Evolutionary conservation across 2,888 invertebrate genomes (phyloP).

Genomic region (Sminthurinus aureus): DNA sequence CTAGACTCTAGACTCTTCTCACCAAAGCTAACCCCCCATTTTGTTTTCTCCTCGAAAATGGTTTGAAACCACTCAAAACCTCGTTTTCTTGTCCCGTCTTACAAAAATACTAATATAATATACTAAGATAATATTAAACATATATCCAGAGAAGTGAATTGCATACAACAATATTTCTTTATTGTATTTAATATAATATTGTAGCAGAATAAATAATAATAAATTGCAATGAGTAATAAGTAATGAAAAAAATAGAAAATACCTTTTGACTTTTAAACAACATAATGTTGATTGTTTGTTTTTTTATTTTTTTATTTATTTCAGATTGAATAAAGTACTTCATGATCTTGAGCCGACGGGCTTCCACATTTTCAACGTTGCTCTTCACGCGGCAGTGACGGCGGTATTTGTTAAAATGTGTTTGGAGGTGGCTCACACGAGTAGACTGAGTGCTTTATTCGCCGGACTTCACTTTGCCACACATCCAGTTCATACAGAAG

Average conservation of each 20-base stretch:
- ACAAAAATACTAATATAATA: background rate
- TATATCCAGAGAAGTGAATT: too few species aligned
- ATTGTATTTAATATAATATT: too few species aligned
- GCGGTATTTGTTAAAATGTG: conserved; percentile 76
- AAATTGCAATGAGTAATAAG: background rate
- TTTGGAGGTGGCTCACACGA: conserved; percentile 73
- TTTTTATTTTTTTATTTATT: conserved; percentile 61
- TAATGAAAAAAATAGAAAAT: background rate
- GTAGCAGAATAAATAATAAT: too few species aligned
- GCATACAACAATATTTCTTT: too few species aligned
- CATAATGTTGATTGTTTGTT: too few species aligned
- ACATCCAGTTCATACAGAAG: conserved; percentile 89
- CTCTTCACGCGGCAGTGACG: conserved; percentile 78
- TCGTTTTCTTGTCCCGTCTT: conserved; percentile 25
- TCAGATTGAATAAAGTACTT: conserved; percentile 77
- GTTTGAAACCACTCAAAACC: too few species aligned
- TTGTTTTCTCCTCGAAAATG: too few species aligned
- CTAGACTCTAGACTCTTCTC: too few species aligned
- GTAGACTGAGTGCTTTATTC: conserved; percentile 74
- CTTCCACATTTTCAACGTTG: conserved; percentile 82
- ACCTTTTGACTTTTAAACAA: background rate
- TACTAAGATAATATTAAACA: too few species aligned
- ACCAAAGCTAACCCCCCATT: too few species aligned
- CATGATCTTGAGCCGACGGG: conserved; percentile 77
- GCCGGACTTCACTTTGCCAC: conserved; percentile 81